These are phyloP conservation scores for Polydrusus tereticollis DNA, from an alignment of 2,888 invertebrate species.

Conservation along the genomic window DNA sequence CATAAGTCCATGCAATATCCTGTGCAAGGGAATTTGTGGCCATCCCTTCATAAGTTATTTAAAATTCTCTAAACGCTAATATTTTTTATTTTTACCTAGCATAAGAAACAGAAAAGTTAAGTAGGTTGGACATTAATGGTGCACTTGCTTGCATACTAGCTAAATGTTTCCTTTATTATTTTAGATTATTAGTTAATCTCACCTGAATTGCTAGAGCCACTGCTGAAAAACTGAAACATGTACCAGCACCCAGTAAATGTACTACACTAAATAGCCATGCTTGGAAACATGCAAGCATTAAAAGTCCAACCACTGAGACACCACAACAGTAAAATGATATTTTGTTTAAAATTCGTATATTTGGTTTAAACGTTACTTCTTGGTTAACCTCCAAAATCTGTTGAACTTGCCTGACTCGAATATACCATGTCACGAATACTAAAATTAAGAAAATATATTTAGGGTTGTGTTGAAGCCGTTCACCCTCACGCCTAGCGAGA, in stretches of 20 bases:
- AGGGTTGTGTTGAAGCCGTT: no score
- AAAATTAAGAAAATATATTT: not conserved
- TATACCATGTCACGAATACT: not conserved
- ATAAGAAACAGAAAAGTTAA: no score
- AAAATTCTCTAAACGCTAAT: no score
- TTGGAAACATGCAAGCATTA: not conserved
- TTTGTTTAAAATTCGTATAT: not conserved
- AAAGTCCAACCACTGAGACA: not conserved
- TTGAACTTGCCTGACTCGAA: not conserved
- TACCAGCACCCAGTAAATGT: not conserved
- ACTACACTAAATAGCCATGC: not conserved
- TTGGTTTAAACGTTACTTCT: not conserved
- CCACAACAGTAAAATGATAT: not conserved
- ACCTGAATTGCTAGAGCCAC: not conserved
- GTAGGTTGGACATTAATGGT: no score
- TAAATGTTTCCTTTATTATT: no score
- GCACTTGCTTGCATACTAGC: no score
- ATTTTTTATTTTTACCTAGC: no score
- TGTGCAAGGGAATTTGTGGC: no score
- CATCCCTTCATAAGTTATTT: no score
- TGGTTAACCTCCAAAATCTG: not conserved
- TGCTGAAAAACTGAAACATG: not conserved
- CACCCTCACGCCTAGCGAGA: no score
- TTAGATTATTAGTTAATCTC: no score
- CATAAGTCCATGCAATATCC: no score